phyloP scores from a whole-genome alignment of 1,140 invertebrate species.

The Sitodiplosis mosellana region DNA sequence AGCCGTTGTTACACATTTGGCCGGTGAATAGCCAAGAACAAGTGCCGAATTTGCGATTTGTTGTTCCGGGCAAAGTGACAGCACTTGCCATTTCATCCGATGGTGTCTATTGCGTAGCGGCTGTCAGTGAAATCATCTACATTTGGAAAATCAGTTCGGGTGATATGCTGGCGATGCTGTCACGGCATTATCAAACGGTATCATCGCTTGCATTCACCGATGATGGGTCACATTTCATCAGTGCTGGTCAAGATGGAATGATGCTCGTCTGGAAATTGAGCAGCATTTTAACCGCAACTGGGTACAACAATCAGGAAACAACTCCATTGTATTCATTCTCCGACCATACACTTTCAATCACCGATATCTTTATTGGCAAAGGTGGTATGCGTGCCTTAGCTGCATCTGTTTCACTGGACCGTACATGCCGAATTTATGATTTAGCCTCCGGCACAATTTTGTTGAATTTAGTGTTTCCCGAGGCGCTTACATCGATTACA shows the following conservation, averaged over 20 bases:
- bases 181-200: conserved; percentile 62
- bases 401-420: conserved; percentile 59
- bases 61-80: conserved; percentile 55
- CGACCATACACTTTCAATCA: conserved; percentile 57
- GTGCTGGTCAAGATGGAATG: conserved; percentile 67
- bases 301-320: conserved; percentile 30
- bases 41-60: conserved; percentile 41
- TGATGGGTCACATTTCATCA: conserved; percentile 52
- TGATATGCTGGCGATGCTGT: conserved; percentile 45
- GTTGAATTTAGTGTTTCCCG: conserved; percentile 52
- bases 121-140: conserved; percentile 62
- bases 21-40: conserved; percentile 56
- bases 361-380: conserved; percentile 48
- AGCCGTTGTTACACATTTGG: conserved; percentile 64
- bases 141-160: conserved; percentile 70
- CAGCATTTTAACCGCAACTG: conserved; percentile 26
- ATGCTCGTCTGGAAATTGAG: conserved; percentile 55
- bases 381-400: conserved; percentile 45
- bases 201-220: conserved; percentile 50
- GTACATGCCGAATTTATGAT: conserved; percentile 67
- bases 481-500: conserved; percentile 44
- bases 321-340: conserved; percentile 47
- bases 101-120: conserved; percentile 50
- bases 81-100: conserved; percentile 46
- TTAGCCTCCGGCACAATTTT: conserved; percentile 43